Percentiles rank a stretch among this genome's conserved stretches.
Evolutionary conservation across 1,140 invertebrate genomes (phyloP).

Genomic region (Camponotus pennsylvanicus): DNA sequence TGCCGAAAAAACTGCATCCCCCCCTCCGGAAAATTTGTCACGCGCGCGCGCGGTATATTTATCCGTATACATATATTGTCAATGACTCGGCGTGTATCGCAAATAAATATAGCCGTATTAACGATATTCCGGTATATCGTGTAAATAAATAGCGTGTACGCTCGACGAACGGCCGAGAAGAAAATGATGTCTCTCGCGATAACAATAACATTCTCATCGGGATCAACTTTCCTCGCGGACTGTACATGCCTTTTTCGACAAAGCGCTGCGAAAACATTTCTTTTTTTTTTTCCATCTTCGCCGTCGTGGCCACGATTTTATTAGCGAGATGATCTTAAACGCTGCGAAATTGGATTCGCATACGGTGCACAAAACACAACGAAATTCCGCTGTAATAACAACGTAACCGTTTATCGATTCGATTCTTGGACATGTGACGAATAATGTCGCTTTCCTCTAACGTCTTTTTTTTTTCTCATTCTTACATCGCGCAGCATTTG

Average conservation of each 20-base stretch:
- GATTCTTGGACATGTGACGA: conserved; percentile 63
- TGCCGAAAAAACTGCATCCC: conserved; percentile 32
- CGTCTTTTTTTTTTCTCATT: not conserved
- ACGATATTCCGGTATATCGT: conserved; percentile 9
- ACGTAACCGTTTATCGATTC: conserved; percentile 72
- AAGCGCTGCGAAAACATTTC: conserved; percentile 52
- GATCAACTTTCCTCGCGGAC: conserved; percentile 16
- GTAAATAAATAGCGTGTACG: conserved; percentile 31
- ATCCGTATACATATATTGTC: conserved; percentile 25
- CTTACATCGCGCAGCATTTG: conserved; percentile 15
- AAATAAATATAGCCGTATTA: conserved; percentile 14
- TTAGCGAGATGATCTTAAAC: conserved; percentile 52
- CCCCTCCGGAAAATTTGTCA: conserved; percentile 6
- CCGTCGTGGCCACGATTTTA: conserved; percentile 30
- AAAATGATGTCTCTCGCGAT: conserved; percentile 4
- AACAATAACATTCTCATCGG: conserved; percentile 37
- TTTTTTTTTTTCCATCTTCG: not conserved
- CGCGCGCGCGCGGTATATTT: conserved; percentile 1
- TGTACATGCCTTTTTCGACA: conserved; percentile 49
- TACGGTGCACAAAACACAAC: conserved; percentile 31
- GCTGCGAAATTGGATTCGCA: conserved; percentile 34
- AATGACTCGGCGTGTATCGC: conserved; percentile 24
- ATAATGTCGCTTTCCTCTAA: conserved; percentile 50
- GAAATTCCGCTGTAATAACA: conserved; percentile 67
- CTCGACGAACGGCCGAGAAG: not conserved